phyloP scores from a whole-genome alignment of 2,113 vertebrate species.

The Edolisoma coerulescens region DNA sequence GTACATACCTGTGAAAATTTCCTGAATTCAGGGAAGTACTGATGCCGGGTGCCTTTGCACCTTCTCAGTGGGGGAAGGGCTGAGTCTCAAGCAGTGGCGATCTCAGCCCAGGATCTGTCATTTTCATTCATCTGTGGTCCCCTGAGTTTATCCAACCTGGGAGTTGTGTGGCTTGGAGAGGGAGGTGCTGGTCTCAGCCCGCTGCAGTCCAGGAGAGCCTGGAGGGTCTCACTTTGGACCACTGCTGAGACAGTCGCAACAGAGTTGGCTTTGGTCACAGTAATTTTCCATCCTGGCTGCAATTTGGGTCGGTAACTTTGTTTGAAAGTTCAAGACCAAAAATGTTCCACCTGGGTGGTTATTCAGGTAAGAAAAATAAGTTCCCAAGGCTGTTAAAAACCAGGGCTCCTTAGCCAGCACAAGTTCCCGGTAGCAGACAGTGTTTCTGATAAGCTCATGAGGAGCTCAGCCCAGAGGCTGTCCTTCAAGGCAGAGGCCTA shows the following conservation, averaged over 20 bases:
- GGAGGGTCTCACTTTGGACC: background rate
- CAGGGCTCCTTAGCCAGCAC: background rate
- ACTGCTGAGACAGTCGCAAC: background rate
- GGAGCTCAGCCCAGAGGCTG: background rate
- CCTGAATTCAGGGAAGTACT: background rate
- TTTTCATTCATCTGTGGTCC: background rate
- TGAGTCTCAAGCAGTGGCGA: background rate
- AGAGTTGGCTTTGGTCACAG: background rate
- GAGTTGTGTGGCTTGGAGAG: background rate
- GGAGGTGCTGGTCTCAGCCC: background rate
- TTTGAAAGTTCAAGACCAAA: background rate
- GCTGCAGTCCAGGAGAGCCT: rapidly evolving
- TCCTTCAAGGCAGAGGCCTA: rapidly evolving
- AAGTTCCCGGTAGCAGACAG: background rate
- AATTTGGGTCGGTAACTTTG: background rate
- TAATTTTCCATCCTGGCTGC: background rate
- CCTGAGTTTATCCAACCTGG: too few relatives aligned
- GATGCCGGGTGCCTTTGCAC: background rate
- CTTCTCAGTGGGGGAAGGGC: rapidly evolving
- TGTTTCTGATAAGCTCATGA: background rate
- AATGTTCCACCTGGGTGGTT: background rate
- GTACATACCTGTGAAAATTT: background rate
- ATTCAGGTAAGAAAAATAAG: background rate
- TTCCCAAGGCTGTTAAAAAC: background rate
- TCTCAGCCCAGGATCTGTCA: background rate